phyloP scores from a whole-genome alignment of 2,888 invertebrate genomes.

The Latrodectus elegans region DNA sequence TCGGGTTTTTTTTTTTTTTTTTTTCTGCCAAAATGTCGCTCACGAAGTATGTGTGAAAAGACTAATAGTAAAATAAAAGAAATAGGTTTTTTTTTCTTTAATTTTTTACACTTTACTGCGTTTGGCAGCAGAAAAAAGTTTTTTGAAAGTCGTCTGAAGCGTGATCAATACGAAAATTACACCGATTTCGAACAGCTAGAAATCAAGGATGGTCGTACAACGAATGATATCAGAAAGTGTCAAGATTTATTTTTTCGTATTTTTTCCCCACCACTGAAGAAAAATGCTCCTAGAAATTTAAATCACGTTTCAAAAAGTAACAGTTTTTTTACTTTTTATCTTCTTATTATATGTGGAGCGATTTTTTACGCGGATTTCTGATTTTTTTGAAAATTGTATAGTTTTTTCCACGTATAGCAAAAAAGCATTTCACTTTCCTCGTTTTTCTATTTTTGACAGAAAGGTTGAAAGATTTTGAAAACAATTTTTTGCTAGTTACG shows the following conservation, averaged over 20 bases:
- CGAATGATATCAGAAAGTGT: conserved; percentile 29
- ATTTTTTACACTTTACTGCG: conserved; percentile 16
- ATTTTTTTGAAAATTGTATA: neutral
- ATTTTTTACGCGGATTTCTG: neutral
- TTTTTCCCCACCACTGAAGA: neutral
- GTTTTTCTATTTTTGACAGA: too few relatives aligned
- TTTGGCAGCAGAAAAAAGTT: conserved; percentile 22
- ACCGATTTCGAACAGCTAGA: conserved; percentile 48
- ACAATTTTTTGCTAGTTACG: too few relatives aligned
- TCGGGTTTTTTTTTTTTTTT: too few relatives aligned
- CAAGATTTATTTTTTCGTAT: conserved; percentile 20
- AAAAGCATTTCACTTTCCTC: too few relatives aligned
- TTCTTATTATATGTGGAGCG: neutral
- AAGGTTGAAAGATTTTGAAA: too few relatives aligned
- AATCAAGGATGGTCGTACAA: conserved; percentile 17
- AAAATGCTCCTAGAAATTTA: conserved; percentile 39
- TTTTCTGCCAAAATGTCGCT: conserved; percentile 22
- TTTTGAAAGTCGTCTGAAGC: conserved; percentile 48
- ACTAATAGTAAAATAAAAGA: conserved; percentile 43
- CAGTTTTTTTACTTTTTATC: neutral
- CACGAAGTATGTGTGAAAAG: conserved; percentile 17
- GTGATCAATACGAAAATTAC: conserved; percentile 66
- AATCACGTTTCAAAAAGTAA: conserved; percentile 42
- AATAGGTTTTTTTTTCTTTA: neutral
- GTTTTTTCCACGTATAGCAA: neutral